Evolutionary conservation across 2,113 vertebrate genomes (phyloP).

Genomic region (Festucalex cinctus): DNA sequence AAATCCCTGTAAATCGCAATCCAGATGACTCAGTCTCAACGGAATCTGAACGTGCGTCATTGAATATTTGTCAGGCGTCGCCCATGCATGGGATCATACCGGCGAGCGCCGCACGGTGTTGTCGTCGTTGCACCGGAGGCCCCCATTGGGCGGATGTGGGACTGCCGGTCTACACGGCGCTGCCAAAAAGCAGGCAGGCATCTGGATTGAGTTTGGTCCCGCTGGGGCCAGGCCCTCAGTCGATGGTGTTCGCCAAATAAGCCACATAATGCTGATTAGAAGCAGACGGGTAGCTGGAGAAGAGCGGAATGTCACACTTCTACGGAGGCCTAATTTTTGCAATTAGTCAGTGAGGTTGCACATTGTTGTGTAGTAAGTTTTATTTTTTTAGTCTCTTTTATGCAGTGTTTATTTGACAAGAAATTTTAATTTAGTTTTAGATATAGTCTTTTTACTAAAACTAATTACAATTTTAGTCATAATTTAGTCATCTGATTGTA

Average conservation of each 20-base stretch:
- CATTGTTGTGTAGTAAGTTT: not conserved
- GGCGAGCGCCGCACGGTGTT: not conserved
- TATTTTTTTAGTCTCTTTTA: too few species aligned
- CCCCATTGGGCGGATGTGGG: not conserved
- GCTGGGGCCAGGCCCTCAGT: constrained; percentile 47
- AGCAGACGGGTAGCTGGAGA: constrained; percentile 47
- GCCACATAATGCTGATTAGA: constrained; percentile 59
- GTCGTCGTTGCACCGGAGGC: not conserved
- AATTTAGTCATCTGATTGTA: too few species aligned
- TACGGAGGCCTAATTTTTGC: constrained; percentile 20
- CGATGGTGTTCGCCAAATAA: constrained; percentile 65
- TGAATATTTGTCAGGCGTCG: not conserved
- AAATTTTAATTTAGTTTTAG: too few species aligned
- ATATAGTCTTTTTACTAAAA: too few species aligned
- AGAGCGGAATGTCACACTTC: constrained; percentile 18
- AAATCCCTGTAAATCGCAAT: not conserved
- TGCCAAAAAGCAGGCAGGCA: constrained; percentile 56
- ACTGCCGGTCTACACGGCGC: constrained; percentile 37
- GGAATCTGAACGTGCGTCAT: not conserved
- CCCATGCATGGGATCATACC: too few species aligned
- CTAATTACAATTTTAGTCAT: too few species aligned
- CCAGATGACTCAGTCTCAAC: not conserved
- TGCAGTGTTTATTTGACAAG: too few species aligned
- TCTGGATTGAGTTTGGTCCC: constrained; percentile 65
- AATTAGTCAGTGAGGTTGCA: too few species aligned